These are phyloP conservation scores for Clarias pachynema DNA, from an alignment of 2,797 vertebrate species.

Conservation along the genomic window DNA sequence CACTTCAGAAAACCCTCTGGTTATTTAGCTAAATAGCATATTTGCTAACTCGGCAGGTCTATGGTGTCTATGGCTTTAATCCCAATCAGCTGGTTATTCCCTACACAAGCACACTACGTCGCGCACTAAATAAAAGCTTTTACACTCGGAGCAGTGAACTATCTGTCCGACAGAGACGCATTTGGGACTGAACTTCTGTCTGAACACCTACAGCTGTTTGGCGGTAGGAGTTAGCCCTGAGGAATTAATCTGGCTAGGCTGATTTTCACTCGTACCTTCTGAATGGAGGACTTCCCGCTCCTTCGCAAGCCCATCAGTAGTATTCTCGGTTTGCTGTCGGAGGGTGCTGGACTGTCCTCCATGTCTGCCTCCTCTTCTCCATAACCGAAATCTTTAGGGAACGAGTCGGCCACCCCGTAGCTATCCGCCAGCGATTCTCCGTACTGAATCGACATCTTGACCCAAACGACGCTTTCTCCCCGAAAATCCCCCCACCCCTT, in stretches of 20 bases:
- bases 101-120: background rate
- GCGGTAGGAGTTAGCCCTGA: slow-evolving; percentile 31
- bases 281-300: slow-evolving; percentile 98
- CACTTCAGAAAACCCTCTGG: background rate
- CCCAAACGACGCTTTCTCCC: slow-evolving; percentile 65
- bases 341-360: slow-evolving; percentile 80
- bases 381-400: slow-evolving; percentile 98
- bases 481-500: slow-evolving; percentile 57
- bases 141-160: background rate
- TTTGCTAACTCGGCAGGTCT: background rate
- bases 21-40: background rate
- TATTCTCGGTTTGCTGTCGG: slow-evolving; percentile 93
- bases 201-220: slow-evolving; percentile 37
- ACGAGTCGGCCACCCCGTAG: slow-evolving; percentile 89
- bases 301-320: slow-evolving; percentile 94
- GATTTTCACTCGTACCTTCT: slow-evolving; percentile 82
- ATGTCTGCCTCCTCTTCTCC: slow-evolving; percentile 93
- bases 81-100: background rate
- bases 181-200: slow-evolving; percentile 4
- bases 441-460: slow-evolving; percentile 92
- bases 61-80: background rate
- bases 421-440: slow-evolving; percentile 88
- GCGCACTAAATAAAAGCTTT: background rate
- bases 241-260: slow-evolving; percentile 13
- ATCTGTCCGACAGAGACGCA: background rate